These are phyloP conservation scores for Heliconius hortense DNA, from an alignment of 2,888 invertebrate species.

Conservation along the genomic window DNA sequence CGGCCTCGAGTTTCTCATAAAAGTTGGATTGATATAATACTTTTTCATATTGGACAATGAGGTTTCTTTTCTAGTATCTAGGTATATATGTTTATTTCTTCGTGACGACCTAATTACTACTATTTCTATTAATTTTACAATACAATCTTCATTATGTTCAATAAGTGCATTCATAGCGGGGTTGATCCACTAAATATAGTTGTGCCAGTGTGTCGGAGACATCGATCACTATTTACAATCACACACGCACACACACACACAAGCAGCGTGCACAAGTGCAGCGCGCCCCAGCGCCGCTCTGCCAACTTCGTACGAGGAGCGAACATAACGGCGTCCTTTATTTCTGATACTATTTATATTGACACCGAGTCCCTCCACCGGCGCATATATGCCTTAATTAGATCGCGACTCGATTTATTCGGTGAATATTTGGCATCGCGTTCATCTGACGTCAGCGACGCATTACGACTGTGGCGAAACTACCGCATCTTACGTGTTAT, in stretches of 20 bases:
- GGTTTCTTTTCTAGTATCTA: too few relatives aligned
- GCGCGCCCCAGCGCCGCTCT: not conserved
- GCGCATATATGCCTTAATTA: not conserved
- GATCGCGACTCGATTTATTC: not conserved
- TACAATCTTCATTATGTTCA: too few relatives aligned
- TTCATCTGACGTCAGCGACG: not conserved
- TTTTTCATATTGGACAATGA: too few relatives aligned
- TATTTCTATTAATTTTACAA: too few relatives aligned
- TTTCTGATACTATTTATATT: slow-evolving; percentile 1
- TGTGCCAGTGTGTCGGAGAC: not conserved
- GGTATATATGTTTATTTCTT: too few relatives aligned
- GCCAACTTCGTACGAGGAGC: slow-evolving; percentile 26
- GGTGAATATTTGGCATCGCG: slow-evolving; percentile 1
- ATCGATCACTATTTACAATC: slow-evolving; percentile 7
- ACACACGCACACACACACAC: too few relatives aligned
- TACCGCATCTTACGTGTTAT: not conserved
- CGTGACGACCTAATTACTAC: too few relatives aligned
- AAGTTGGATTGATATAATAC: too few relatives aligned
- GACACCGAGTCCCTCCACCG: not conserved
- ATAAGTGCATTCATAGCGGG: not conserved
- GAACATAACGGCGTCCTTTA: slow-evolving; percentile 12
- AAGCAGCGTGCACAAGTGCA: not conserved
- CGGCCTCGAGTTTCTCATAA: too few relatives aligned
- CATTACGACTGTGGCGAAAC: not conserved
- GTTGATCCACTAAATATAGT: slow-evolving; percentile 5